Base-by-base conservation (phyloP, 1,140 invertebrate genomes). In the Agrilus planipennis region DNA sequence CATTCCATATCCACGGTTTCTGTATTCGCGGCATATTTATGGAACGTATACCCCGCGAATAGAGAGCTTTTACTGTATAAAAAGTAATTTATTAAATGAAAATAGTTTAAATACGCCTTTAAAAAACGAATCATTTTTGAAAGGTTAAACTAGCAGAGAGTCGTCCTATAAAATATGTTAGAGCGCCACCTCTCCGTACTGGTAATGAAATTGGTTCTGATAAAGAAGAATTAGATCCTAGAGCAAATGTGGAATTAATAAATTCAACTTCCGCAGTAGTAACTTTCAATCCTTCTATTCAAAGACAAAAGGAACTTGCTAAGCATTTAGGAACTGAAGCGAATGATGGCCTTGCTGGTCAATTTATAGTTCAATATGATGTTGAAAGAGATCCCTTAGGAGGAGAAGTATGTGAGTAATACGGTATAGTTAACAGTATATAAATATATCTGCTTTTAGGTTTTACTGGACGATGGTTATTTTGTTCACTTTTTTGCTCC, bases 401-500 rank as follows among this genome's bases (percentile, higher is more conserved):
- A 19, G 74, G 73, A 32, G 67, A 77, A 57, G 57, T 77, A 39
- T 25, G 19, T n/a, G 14, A 27, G 23, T 39, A 23, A 45, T 39
- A 14, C 40, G n/a, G 37, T 28, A 32, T 15, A 17, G 30, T 11
- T 71, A 76, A 50, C 60, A 73, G 22, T 65, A 67, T 25, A 63
- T 66, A 2, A 62, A 64, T 3, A 57, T 62, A n/a, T 56, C 60
- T 27, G 66, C 39, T 32, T 14, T 43, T 2, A 77, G 58, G 30
- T 60, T 46, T 45, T 58, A 74, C 66, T 81, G 4, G 74, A 78
- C 44, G 75, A 82, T 47, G 82, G 81, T 1, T 82, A 84, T 58
- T 85, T 84, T 59, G 78, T 84, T 2, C 81, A 84, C 51, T 84
- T 80, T 63, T 79, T 82, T 50, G 71, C 78, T 2, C 79, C 80